Evolutionary conservation across 2,113 vertebrate species (phyloP).

Genomic region (Hemibagrus wyckioides): DNA sequence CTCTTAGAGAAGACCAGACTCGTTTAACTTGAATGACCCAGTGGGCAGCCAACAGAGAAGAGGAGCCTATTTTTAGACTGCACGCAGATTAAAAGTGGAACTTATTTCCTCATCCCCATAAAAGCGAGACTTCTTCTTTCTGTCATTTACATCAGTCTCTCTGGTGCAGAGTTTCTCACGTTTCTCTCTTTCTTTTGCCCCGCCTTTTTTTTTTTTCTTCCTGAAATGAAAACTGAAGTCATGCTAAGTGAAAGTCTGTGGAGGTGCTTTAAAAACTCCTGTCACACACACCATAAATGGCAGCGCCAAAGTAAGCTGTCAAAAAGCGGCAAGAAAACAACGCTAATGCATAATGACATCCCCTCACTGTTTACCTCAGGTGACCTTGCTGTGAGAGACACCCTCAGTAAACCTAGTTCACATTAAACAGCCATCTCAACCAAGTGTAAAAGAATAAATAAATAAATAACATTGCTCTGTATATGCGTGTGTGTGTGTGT

Average conservation of each 20-base stretch:
- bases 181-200: constrained; percentile 34
- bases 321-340: constrained; percentile 30
- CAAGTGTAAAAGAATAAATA: constrained; percentile 18
- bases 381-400: constrained; percentile 2
- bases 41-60: constrained; percentile 66
- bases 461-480: constrained; percentile 12
- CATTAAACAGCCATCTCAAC: neutral
- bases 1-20: constrained; percentile 58
- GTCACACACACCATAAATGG: constrained; percentile 16
- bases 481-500: neutral
- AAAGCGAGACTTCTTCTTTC: constrained; percentile 32
- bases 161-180: constrained; percentile 41
- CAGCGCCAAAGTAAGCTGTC: constrained; percentile 44
- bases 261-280: constrained; percentile 39
- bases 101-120: constrained; percentile 51
- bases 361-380: neutral
- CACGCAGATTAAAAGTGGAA: constrained; percentile 51
- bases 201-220: constrained; percentile 14
- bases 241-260: constrained; percentile 36
- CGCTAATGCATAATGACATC: constrained; percentile 47
- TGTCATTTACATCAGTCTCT: constrained; percentile 43
- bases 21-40: constrained; percentile 71
- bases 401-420: constrained; percentile 30
- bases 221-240: constrained; percentile 47
- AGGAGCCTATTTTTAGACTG: constrained; percentile 52